Base-by-base conservation (phyloP, 1,140 invertebrate genomes). In the Cydia amplana region DNA sequence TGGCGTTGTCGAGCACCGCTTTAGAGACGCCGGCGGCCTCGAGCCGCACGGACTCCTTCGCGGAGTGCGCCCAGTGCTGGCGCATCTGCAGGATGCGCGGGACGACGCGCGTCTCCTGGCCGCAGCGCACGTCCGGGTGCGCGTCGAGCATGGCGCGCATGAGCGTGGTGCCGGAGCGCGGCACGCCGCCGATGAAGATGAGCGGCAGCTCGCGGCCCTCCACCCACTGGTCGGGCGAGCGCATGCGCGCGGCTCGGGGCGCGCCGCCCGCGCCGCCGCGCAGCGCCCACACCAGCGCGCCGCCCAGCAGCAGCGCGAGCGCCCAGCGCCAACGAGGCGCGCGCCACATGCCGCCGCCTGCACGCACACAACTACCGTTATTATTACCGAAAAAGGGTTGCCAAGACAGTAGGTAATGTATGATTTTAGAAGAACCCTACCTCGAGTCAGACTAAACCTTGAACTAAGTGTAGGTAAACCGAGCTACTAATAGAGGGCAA, bases 91-190 rank as follows among this genome's bases (percentile, higher is more conserved):
- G 94, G 82, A 99, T 96, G 78, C 98, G 94, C 32, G 99, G 99
- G 88, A 99, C 98, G 63, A 99, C 97, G 78, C 99, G 94, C 7
- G 99, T 99, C 93, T 99, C 99, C 93, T 99, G 98, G 6, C 99
- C 99, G 93, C 99, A 99, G 92, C 97, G 95, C 82, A 99, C 97
- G 88, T 98, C 96, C n/a, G 98, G 98, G 95, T 99, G 99, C 60
- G 99, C 98, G 93, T 99, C 99, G 73, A 99, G 93, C 97, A 99
- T 99, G 77, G 98, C 99, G 87, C 99, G 94, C 96, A 99, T 98
- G 74, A 99, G 94, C 49, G 99, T 99, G 2, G 98, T 99, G 20
- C 99, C 99, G 67, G 98, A 99, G 79, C 98, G 95, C 32, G 98
- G 98, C 85, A 99, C 98, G 72, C 98, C 98, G 28, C 98, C 98